phyloP scores from a whole-genome alignment of 2,797 vertebrate genomes.

The Trichosurus vulpecula region DNA sequence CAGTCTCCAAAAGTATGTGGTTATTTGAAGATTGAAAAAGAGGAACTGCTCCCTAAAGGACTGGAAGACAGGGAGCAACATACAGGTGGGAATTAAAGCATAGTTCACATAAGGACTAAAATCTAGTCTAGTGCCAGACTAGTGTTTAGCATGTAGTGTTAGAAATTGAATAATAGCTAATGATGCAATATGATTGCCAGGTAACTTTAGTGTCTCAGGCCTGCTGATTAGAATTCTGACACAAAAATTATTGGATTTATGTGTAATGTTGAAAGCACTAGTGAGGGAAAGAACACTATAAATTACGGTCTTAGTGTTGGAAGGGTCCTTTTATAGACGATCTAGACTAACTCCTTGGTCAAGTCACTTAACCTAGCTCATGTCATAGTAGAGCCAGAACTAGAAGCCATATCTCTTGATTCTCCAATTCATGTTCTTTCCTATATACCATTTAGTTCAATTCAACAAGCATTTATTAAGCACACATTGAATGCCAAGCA shows the following conservation, averaged over 20 bases:
- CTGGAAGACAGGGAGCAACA: constrained; percentile 75
- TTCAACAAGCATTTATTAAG: not conserved
- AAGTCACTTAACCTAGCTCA: not conserved
- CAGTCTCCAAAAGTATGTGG: constrained; percentile 95
- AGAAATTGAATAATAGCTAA: not conserved
- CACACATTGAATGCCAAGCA: not conserved
- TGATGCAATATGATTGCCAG: not conserved
- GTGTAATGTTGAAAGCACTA: constrained; percentile 23
- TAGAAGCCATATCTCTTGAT: not conserved
- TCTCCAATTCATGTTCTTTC: not conserved
- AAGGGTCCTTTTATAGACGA: not conserved
- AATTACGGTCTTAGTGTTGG: not conserved
- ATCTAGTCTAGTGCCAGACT: not conserved
- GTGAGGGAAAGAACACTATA: not conserved
- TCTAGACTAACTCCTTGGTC: not conserved
- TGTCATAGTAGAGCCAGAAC: not conserved
- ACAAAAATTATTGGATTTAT: constrained; percentile 27
- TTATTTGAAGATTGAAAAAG: constrained; percentile 88
- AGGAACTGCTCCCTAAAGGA: constrained; percentile 85
- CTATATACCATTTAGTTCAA: not conserved
- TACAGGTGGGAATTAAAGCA: constrained; percentile 65
- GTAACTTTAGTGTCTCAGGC: not conserved
- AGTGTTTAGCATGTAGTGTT: not conserved
- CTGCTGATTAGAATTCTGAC: constrained; percentile 21
- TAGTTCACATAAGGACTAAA: constrained; percentile 25